phyloP scores from a whole-genome alignment of 2,113 vertebrate genomes.

The Crotalus helleri region DNA sequence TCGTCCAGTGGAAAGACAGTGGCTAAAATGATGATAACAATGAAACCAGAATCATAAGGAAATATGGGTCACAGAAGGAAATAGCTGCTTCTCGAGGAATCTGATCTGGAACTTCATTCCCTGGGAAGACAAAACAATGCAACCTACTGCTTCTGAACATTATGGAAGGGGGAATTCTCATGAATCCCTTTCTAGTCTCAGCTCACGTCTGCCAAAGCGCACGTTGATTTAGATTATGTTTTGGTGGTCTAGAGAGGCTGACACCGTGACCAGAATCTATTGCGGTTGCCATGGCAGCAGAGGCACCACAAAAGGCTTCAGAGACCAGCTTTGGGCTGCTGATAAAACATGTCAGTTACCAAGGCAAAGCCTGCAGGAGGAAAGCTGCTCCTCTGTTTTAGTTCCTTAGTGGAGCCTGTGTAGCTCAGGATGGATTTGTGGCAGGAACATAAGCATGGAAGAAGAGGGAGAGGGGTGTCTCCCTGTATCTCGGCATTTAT shows the following conservation, averaged over 20 bases:
- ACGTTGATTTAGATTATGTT: background rate
- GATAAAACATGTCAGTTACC: constrained; percentile 1
- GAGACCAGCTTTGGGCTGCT: background rate
- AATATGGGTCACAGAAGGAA: background rate
- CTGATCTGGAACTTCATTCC: background rate
- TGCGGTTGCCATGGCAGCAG: constrained; percentile 22
- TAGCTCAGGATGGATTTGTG: background rate
- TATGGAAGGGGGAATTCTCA: background rate
- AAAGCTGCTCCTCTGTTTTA: background rate
- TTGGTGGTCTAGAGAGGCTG: constrained; percentile 3
- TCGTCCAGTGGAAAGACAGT: background rate
- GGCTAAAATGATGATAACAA: background rate
- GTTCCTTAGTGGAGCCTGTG: too few species aligned
- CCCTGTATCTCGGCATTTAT: background rate
- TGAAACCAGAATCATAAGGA: too few species aligned
- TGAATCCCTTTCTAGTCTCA: background rate
- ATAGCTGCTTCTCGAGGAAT: background rate
- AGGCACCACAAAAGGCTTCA: background rate
- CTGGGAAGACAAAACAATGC: background rate
- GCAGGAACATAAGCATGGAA: background rate
- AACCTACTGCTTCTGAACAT: background rate
- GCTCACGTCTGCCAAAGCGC: background rate
- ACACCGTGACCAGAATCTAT: constrained; percentile 21
- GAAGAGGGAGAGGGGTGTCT: background rate
- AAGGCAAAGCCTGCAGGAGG: background rate